Evolutionary conservation across 35 echinoderm and acorn worm species (phyloP).

Genomic region (Heliocidaris erythrogramma): DNA sequence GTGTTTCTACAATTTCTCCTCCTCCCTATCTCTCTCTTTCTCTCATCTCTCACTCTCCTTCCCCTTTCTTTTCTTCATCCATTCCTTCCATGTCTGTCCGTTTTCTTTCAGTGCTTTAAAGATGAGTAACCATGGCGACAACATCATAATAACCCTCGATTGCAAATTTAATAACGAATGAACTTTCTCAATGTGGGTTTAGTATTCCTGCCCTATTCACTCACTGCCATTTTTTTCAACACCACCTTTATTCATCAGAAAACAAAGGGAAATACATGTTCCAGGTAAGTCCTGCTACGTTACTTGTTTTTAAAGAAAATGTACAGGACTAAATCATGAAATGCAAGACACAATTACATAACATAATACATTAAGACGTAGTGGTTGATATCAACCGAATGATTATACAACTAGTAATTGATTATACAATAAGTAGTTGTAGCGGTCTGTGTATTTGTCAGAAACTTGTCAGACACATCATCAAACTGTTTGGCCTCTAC

Average conservation of each 20-base stretch:
- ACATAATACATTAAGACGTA: too few relatives aligned
- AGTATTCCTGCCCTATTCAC: neutral
- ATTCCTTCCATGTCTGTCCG: too few relatives aligned
- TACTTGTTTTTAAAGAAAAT: too few relatives aligned
- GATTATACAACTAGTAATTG: neutral
- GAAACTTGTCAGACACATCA: neutral
- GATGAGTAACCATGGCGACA: neutral
- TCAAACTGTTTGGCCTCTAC: neutral
- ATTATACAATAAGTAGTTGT: neutral
- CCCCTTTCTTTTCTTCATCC: too few relatives aligned
- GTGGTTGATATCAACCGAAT: too few relatives aligned
- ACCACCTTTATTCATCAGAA: too few relatives aligned
- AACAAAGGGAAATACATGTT: too few relatives aligned
- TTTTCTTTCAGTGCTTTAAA: neutral
- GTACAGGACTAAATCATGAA: too few relatives aligned
- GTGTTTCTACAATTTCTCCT: neutral
- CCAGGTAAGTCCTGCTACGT: too few relatives aligned
- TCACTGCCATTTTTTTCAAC: neutral
- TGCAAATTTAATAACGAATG: neutral
- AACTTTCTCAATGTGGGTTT: neutral
- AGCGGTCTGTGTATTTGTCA: neutral
- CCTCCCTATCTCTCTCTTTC: neutral
- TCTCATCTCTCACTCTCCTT: neutral
- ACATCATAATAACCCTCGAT: neutral
- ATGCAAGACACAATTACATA: too few relatives aligned